phyloP scores from a whole-genome alignment of 2,888 invertebrate genomes.

The Julus scandinavius region DNA sequence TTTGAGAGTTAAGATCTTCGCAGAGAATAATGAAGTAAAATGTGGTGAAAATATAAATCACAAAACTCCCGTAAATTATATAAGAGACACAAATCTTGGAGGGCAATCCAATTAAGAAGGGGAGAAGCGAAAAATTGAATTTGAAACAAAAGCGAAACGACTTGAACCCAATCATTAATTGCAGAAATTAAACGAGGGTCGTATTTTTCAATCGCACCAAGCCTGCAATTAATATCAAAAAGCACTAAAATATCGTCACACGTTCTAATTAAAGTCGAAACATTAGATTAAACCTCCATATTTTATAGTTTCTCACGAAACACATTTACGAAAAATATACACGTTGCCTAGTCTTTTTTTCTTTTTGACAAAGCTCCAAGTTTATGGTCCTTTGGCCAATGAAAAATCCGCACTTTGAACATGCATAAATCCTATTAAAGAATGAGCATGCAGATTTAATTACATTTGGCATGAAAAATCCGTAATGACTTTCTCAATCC shows the following conservation, averaged over 20 bases:
- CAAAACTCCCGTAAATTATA: not conserved
- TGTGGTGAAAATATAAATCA: constrained; percentile 22
- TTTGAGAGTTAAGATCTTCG: not conserved
- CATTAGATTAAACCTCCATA: constrained; percentile 10
- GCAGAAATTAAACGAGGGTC: constrained; percentile 8
- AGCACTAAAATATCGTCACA: constrained; percentile 40
- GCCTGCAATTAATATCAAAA: constrained; percentile 37
- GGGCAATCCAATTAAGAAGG: not conserved
- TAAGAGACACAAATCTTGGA: not conserved
- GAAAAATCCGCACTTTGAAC: not conserved
- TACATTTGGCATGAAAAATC: not conserved
- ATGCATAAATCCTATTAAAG: constrained; percentile 22
- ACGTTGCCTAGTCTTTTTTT: not conserved
- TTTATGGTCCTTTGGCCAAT: not conserved
- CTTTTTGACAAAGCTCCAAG: not conserved
- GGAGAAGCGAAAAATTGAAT: constrained; percentile 18
- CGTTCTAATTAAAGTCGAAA: constrained; percentile 26
- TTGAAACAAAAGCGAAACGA: constrained; percentile 1
- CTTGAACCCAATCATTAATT: constrained; percentile 24
- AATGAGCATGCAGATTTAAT: not conserved
- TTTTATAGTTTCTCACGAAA: constrained; percentile 36
- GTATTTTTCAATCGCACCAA: constrained; percentile 4
- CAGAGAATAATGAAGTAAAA: not conserved
- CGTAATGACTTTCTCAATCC: not conserved
- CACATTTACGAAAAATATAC: not conserved